phyloP scores from a whole-genome alignment of 1,140 invertebrate species.

The Trinorchestia longiramus region DNA sequence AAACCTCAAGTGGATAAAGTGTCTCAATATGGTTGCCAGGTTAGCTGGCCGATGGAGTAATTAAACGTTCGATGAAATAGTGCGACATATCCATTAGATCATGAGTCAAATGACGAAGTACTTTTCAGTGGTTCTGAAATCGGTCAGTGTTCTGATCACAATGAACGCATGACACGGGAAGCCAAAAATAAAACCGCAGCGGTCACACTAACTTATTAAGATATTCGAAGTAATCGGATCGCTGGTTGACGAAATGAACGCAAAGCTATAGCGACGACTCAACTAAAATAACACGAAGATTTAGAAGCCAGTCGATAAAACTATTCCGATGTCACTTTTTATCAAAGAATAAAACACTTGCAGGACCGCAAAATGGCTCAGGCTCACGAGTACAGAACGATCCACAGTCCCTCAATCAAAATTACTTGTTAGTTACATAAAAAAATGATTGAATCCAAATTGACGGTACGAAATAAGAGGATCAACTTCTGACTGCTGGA shows the following conservation, averaged over 20 bases:
- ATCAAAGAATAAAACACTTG: neutral
- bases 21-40: neutral
- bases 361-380: neutral
- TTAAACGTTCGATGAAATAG: neutral
- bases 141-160: neutral
- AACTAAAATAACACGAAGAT: neutral
- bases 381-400: neutral
- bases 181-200: neutral
- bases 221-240: neutral
- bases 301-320: neutral
- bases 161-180: neutral
- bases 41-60: neutral
- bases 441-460: neutral
- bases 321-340: neutral
- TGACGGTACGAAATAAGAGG: neutral
- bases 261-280: neutral
- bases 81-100: neutral
- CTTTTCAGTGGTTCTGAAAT: neutral
- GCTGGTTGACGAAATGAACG: neutral
- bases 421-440: neutral
- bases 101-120: neutral
- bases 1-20: neutral
- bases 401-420: neutral
- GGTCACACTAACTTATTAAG: neutral
- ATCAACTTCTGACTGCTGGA: neutral